Evolutionary conservation across 2,797 vertebrate species (phyloP).

Genomic region (Rhinophrynus dorsalis): DNA sequence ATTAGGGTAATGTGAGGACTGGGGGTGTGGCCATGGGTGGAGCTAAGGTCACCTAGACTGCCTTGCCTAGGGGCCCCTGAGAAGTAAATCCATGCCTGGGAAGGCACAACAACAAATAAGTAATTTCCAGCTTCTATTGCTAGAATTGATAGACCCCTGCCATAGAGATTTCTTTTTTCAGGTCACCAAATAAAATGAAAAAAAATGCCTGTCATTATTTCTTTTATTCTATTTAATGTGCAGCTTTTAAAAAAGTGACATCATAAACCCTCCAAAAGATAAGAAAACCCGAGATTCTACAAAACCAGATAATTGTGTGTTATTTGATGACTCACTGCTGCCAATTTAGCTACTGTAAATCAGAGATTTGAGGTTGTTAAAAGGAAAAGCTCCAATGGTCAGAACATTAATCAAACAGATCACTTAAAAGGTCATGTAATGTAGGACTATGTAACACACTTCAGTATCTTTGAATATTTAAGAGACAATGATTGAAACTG

Average conservation of each 20-base stretch:
- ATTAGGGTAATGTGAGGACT: no score
- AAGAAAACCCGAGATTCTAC: constrained; percentile 42
- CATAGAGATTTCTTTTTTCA: not conserved
- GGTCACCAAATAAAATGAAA: not conserved
- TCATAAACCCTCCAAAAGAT: constrained; percentile 50
- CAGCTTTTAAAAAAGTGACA: constrained; percentile 24
- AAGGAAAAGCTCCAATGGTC: constrained; percentile 39
- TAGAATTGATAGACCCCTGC: no score
- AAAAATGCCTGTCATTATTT: not conserved
- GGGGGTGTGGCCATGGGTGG: no score
- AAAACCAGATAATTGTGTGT: constrained; percentile 51
- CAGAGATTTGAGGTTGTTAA: constrained; percentile 54
- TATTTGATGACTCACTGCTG: constrained; percentile 40
- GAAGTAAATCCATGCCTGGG: no score
- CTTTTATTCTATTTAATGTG: constrained; percentile 1
- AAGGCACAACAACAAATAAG: no score
- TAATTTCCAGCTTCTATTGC: no score
- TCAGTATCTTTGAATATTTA: constrained; percentile 4
- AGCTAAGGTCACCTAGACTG: no score
- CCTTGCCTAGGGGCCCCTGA: no score
- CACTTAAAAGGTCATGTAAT: constrained; percentile 62
- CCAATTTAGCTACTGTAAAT: constrained; percentile 48
- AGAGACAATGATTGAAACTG: not conserved
- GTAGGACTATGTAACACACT: constrained; percentile 37
- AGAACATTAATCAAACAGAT: constrained; percentile 58